Conservation (phyloP, 2,888 invertebrate species). For the Pyrocoelia pectoralis region DNA sequence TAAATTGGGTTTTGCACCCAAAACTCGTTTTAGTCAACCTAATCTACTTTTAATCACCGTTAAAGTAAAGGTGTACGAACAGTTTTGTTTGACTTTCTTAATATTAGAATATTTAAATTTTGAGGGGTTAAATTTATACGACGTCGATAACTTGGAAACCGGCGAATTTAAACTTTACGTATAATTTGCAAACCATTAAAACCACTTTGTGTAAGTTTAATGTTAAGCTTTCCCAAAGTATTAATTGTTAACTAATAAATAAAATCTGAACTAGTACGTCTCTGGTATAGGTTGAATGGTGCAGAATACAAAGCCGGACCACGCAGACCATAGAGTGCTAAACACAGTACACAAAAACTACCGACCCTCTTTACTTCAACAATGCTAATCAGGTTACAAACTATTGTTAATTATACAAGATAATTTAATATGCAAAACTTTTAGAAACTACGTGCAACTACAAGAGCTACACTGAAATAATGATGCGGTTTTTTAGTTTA, state of each 20-base stretch:
- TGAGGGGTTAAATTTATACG: slow-evolving; percentile 13
- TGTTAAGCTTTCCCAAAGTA: background rate
- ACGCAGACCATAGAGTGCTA: slow-evolving; percentile 29
- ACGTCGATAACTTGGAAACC: background rate
- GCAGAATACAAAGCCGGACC: slow-evolving; percentile 32
- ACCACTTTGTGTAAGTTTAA: background rate
- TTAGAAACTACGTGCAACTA: slow-evolving; percentile 11
- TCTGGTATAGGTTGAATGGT: slow-evolving; percentile 29
- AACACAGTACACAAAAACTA: slow-evolving; percentile 33
- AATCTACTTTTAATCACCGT: slow-evolving; percentile 27
- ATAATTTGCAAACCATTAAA: slow-evolving; percentile 2
- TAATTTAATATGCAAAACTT: slow-evolving; percentile 29
- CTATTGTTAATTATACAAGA: slow-evolving; percentile 32
- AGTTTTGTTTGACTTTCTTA: slow-evolving; percentile 27
- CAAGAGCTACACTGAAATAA: background rate
- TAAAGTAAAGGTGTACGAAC: slow-evolving; percentile 27
- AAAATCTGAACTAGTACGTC: slow-evolving; percentile 20
- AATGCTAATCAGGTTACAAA: slow-evolving; percentile 34
- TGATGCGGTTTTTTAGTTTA: too few species aligned
- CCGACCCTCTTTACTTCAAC: slow-evolving; percentile 26
- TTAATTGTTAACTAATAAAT: background rate
- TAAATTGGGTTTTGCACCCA: slow-evolving; percentile 2
- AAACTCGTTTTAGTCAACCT: slow-evolving; percentile 21
- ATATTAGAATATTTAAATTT: slow-evolving; percentile 24
- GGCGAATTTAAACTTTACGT: slow-evolving; percentile 1